Evolutionary conservation across 2,888 invertebrate genomes (phyloP).

Genomic region (Hirtodrosophila histrioides): DNA sequence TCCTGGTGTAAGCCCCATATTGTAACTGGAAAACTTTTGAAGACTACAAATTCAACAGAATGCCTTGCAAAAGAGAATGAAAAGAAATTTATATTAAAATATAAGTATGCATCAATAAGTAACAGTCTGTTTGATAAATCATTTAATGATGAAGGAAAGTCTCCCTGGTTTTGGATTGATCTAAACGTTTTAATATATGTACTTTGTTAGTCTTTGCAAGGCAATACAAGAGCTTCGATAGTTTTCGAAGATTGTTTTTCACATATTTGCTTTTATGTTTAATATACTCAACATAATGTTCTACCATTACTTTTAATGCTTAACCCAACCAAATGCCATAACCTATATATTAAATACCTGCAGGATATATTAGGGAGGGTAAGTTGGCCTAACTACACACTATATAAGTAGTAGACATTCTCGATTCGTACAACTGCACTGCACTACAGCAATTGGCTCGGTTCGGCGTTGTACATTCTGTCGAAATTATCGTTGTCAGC

Average conservation of each 20-base stretch:
- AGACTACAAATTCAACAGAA: not conserved
- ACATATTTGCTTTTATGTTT: conserved; percentile 16
- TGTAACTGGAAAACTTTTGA: not conserved
- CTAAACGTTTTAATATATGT: too few relatives aligned
- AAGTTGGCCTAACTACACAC: conserved; percentile 79
- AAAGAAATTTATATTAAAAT: not conserved
- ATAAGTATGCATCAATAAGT: not conserved
- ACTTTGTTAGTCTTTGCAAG: conserved; percentile 19
- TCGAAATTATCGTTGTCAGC: conserved; percentile 47
- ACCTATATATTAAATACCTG: conserved; percentile 59
- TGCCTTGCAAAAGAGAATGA: conserved; percentile 17
- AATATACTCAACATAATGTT: conserved; percentile 44
- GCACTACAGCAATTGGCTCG: conserved; percentile 55
- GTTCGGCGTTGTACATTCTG: conserved; percentile 39
- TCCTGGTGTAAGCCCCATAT: too few relatives aligned
- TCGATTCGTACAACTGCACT: conserved; percentile 35
- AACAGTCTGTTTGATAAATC: too few relatives aligned
- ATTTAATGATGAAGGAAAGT: too few relatives aligned
- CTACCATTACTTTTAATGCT: conserved; percentile 64
- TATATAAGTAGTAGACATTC: conserved; percentile 36
- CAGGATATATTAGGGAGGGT: conserved; percentile 85
- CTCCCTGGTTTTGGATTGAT: too few relatives aligned
- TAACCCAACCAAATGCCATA: conserved; percentile 64
- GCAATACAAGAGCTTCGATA: conserved; percentile 7
- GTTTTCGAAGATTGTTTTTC: conserved; percentile 16